Conservation (phyloP, 1,140 invertebrate genomes). For the Cherax destructor region DNA sequence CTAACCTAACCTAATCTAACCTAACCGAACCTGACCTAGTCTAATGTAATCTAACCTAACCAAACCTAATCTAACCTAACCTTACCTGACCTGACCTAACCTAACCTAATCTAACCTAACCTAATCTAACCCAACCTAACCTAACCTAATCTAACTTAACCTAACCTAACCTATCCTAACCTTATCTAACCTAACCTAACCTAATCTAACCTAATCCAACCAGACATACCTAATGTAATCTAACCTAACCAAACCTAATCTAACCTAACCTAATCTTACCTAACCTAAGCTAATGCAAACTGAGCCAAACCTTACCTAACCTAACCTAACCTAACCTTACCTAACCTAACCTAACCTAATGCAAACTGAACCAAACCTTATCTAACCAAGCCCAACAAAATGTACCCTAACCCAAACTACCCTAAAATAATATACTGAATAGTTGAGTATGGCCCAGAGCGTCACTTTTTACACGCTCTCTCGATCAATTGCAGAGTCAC, state of each 20-base stretch:
- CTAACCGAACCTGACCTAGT: neutral
- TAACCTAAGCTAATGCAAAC: too few relatives aligned
- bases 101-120: neutral
- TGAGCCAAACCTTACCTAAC: neutral
- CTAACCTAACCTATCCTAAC: neutral
- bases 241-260: neutral
- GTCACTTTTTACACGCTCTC: too few relatives aligned
- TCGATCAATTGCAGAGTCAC: too few relatives aligned
- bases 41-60: neutral
- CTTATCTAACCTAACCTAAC: neutral
- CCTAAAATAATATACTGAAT: too few relatives aligned
- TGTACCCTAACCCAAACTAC: too few relatives aligned
- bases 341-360: neutral
- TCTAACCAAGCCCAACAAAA: too few relatives aligned
- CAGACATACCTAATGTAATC: neutral
- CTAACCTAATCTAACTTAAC: too few relatives aligned
- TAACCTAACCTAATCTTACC: neutral
- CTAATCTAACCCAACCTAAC: neutral
- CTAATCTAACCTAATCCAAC: neutral
- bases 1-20: neutral
- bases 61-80: neutral
- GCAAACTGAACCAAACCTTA: too few relatives aligned
- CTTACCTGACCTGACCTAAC: neutral
- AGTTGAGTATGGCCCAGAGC: too few relatives aligned
- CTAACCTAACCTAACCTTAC: neutral